Evolutionary conservation across 2,113 vertebrate species (phyloP), one percentile per base, ranked within the genome.

Genomic region (Phylloscopus whistleri): DNA sequence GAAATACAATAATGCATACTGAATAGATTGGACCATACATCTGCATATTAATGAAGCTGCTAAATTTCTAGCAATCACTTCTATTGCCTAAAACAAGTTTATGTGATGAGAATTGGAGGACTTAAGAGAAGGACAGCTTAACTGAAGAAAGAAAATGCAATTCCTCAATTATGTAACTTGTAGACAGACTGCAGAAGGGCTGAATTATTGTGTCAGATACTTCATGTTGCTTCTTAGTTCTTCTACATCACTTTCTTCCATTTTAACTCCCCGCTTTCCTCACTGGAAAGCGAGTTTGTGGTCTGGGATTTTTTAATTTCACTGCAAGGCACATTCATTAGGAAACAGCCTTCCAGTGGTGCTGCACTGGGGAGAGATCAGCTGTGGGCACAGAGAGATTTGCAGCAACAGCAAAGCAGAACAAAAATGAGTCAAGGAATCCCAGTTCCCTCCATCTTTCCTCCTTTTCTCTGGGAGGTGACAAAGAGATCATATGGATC

Each of bases 1-100:
- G 76, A 96, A 97, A 95, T 94, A 94, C 44, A 85, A 90, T 85
- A 95, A 96, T 92, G 78, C 87, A 95, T 72, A 56, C 55, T 91
- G 94, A 97, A 87, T 79, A 96, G 93, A 81, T 62, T 53, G 91
- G 93, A 39, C 43, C 58, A 66, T 35, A 55, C 51, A 82, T 95
- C 81, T 94, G 72, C 89, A 95, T 95, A 84, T 95, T 95, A 97
- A 96, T 82, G 94, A 95, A 85, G 64, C 58, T 78, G 73, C 73
- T 84, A 43, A 86, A 75, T 48, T 93, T 96, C 74, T 53, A 92
- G 84, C 91, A 94, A 92, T 93, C 68, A 37, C 56, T 91, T 83
- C 70, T 97, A 84, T 93, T 1, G 81, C 90, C 74, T 94, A 58
- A 48, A 69, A 77, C 67, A 44, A 94, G 77, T 75, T 92, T 76